Conservation (phyloP, 2,797 vertebrate species). For the Steatocranus sp. region DNA sequence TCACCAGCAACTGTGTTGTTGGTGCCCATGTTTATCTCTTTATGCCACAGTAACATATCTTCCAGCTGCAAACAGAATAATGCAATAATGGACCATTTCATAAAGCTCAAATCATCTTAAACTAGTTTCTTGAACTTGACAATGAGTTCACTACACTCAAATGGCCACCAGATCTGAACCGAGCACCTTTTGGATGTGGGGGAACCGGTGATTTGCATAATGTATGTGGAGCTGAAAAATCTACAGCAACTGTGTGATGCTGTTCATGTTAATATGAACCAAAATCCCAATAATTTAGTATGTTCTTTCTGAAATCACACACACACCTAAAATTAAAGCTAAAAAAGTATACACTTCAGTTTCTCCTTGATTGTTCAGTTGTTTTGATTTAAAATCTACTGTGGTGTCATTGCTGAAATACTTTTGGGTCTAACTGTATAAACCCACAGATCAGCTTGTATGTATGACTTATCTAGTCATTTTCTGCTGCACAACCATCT, state of each 20-base stretch:
- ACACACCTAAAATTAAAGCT: not conserved
- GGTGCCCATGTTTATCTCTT: not conserved
- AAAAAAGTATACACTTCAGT: not conserved
- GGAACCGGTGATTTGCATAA: not conserved
- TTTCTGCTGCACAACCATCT: not conserved
- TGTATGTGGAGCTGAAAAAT: not conserved
- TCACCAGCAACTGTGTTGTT: not conserved
- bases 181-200: not conserved
- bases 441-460: not conserved
- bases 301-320: not conserved
- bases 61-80: not conserved
- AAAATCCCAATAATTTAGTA: not conserved
- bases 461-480: not conserved
- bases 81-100: not conserved
- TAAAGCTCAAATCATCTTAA: not conserved
- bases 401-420: not conserved
- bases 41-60: not conserved
- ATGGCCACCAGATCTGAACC: not conserved
- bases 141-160: not conserved
- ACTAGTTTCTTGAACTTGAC: not conserved
- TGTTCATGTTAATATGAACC: not conserved
- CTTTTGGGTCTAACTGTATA: not conserved
- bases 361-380: not conserved
- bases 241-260: not conserved
- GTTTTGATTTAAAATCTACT: not conserved